Evolutionary conservation across 2,797 vertebrate species (phyloP).

Genomic region (Cynopterus sphinx): DNA sequence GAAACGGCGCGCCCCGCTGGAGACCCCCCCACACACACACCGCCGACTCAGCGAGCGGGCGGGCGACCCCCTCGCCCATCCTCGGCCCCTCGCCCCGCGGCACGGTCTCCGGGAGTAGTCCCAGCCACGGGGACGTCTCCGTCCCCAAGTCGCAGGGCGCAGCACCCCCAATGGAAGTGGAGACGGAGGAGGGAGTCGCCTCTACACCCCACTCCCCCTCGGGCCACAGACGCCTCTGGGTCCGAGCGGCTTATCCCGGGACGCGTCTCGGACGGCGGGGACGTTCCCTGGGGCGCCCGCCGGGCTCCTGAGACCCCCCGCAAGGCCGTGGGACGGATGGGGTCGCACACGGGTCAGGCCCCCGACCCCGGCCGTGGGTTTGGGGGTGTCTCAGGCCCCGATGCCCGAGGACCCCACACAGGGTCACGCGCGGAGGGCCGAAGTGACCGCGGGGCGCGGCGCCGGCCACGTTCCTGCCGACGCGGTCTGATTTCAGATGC

Average conservation of each 20-base stretch:
- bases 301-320: neutral
- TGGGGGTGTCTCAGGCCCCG: rapidly evolving
- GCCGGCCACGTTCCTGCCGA: neutral
- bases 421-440: rapidly evolving
- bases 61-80: rapidly evolving
- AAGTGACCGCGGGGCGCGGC: rapidly evolving
- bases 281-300: neutral
- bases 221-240: neutral
- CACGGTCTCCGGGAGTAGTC: neutral
- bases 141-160: rapidly evolving
- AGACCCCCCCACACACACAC: too few species aligned
- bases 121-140: neutral
- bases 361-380: rapidly evolving
- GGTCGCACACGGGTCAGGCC: too few species aligned
- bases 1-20: too few species aligned
- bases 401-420: rapidly evolving
- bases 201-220: rapidly evolving
- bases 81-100: neutral
- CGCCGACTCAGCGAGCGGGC: rapidly evolving
- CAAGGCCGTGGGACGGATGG: rapidly evolving
- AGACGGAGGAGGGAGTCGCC: neutral
- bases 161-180: neutral
- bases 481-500: neutral
- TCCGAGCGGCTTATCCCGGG: neutral
- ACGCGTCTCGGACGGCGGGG: neutral